Percentiles rank a stretch among this genome's conserved stretches.
These are phyloP conservation scores for Nycteola revayana DNA, from an alignment of 2,888 invertebrate species.

Conservation along the genomic window DNA sequence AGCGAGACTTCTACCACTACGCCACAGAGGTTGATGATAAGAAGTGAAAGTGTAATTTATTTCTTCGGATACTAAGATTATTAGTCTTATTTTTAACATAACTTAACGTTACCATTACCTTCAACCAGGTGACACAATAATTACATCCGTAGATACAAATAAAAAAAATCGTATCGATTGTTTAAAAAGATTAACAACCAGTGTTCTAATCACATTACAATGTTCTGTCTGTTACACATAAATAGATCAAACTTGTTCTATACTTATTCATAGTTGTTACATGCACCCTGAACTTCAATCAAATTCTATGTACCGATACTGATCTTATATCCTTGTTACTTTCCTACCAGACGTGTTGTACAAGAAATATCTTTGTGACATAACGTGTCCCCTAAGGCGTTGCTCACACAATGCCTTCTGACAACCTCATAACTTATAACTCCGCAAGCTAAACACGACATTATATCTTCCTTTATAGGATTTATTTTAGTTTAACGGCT, in stretches of 20 bases:
- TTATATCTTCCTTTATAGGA: constrained; percentile 28
- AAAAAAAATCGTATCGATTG: no score
- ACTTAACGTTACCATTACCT: no score
- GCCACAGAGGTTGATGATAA: no score
- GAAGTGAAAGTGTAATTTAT: no score
- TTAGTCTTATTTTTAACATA: no score
- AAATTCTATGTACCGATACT: constrained; percentile 58
- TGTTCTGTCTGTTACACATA: constrained; percentile 7
- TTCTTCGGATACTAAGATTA: no score
- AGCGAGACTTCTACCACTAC: no score
- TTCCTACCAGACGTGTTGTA: constrained; percentile 64
- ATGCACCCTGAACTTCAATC: constrained; percentile 54
- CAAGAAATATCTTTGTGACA: constrained; percentile 69
- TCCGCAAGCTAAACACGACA: constrained; percentile 12
- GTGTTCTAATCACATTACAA: no score
- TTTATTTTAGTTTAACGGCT: constrained; percentile 21
- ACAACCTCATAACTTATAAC: constrained; percentile 36
- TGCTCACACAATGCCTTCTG: constrained; percentile 52
- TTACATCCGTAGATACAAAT: no score
- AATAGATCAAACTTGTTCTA: constrained; percentile 20
- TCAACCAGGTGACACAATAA: no score
- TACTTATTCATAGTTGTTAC: constrained; percentile 32
- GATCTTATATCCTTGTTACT: constrained; percentile 77
- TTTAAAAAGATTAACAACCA: no score
- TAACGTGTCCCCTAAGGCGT: constrained; percentile 69